Evolutionary conservation across 1,140 invertebrate species (phyloP), one percentile per base, ranked within the genome.

Genomic region (Bombus turneri): DNA sequence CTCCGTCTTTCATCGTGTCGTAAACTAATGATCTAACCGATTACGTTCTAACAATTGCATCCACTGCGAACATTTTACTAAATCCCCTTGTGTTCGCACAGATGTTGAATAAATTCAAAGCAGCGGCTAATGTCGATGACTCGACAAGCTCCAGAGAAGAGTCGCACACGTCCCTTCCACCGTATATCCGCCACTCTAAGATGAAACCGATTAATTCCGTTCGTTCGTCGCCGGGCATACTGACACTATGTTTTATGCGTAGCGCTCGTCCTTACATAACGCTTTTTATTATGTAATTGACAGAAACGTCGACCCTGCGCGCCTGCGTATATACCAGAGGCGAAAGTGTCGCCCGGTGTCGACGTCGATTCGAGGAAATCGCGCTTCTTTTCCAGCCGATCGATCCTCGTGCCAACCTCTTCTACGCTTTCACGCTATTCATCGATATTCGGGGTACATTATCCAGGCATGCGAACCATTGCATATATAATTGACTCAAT

Each of bases 281-380:
- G 88, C 87, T 94, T 94, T 94, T 95, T 95, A 95, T 95, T 95
- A 95, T 93, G 91, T 94, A 95, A 95, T 94, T 94, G 92, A 94
- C 91, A 93, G 93, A 95, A 93, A 94, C 90, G 90, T 83, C 89
- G 91, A 88, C 90, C 90, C 89, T 87, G 91, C 80, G 90, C 85
- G 83, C 80, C 57, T 83, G 83, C 89, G 76, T 81, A 62, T 34
- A 62, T 3, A 39, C 68, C 69, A 28, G 57, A 41, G 69, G 84
- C 86, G 89, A 91, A 90, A 91, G 84, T 88, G 59, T 86, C 86
- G 53, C 76, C 75, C 74, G 57, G 59, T 71, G 74, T 41, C 80
- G 53, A 77, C 83, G 75, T 76, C 66, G 47, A 86, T 13, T 37
- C 72, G 62, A 47, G 53, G 53, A 89, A 89, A 82, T 62, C 6